These are phyloP conservation scores for Mesorhabditis sp. DNA, from an alignment of 2,888 invertebrate species.

Conservation along the genomic window DNA sequence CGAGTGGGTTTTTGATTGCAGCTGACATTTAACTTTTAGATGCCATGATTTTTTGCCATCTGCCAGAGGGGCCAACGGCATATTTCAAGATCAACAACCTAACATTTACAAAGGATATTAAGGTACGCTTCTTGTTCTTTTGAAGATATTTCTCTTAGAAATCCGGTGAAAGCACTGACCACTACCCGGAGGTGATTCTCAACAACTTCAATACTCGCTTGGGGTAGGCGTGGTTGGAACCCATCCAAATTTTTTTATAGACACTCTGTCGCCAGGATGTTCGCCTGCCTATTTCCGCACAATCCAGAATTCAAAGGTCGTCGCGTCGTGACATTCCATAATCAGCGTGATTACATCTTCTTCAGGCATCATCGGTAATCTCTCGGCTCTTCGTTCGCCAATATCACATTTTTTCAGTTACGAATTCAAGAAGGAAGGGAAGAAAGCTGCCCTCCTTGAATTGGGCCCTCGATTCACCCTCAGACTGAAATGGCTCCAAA, in stretches of 20 bases:
- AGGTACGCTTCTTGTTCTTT: conserved; percentile 59
- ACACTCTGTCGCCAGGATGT: conserved; percentile 66
- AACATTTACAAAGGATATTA: conserved; percentile 80
- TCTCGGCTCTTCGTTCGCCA: background rate
- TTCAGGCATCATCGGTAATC: conserved; percentile 86
- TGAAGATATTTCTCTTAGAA: conserved; percentile 44
- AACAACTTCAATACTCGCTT: conserved; percentile 92
- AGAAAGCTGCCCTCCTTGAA: conserved; percentile 75
- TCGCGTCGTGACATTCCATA: conserved; percentile 92
- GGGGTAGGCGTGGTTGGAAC: conserved; percentile 69
- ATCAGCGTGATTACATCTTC: conserved; percentile 97
- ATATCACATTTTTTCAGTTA: conserved; percentile 66
- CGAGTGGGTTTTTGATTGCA: conserved; percentile 65
- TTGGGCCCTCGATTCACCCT: conserved; percentile 95
- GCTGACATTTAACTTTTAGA: conserved; percentile 63
- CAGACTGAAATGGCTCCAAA: conserved; percentile 83
- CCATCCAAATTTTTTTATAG: conserved; percentile 14
- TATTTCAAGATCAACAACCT: conserved; percentile 90
- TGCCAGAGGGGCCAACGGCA: conserved; percentile 94
- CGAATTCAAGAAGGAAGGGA: conserved; percentile 73
- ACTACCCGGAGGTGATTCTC: conserved; percentile 88
- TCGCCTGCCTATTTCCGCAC: conserved; percentile 84
- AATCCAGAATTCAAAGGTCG: conserved; percentile 90
- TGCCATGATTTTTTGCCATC: conserved; percentile 83
- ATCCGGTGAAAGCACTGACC: conserved; percentile 72